phyloP scores from a whole-genome alignment of 2,888 invertebrate species.

The Falcaria lacertinaria region DNA sequence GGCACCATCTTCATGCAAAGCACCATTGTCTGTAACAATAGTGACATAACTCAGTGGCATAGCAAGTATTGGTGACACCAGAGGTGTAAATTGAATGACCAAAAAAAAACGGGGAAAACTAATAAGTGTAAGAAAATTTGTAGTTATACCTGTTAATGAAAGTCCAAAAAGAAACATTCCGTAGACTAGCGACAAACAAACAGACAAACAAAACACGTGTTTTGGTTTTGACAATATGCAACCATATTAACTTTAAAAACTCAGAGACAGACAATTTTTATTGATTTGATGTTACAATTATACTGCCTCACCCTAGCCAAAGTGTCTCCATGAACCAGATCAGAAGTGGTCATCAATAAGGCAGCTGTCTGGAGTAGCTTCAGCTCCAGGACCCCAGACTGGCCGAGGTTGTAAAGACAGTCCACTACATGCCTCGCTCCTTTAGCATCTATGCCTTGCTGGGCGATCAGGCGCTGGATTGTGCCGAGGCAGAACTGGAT shows the following conservation, averaged over 20 bases:
- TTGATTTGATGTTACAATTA: slow-evolving; percentile 9
- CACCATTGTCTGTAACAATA: slow-evolving; percentile 94
- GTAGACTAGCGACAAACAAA: too few relatives aligned
- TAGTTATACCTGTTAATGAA: too few relatives aligned
- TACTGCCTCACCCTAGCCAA: slow-evolving; percentile 88
- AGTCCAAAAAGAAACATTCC: too few relatives aligned
- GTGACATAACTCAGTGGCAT: too few relatives aligned
- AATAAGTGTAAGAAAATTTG: too few relatives aligned
- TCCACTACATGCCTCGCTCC: slow-evolving; percentile 96
- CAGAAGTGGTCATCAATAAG: slow-evolving; percentile 95
- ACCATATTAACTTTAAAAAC: too few relatives aligned
- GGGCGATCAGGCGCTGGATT: slow-evolving; percentile 95
- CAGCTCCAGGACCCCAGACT: slow-evolving; percentile 95
- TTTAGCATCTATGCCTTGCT: slow-evolving; percentile 93
- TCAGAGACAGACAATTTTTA: background rate
- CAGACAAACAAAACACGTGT: too few relatives aligned
- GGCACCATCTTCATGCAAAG: slow-evolving; percentile 98
- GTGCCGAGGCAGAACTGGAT: slow-evolving; percentile 93
- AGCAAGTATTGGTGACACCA: too few relatives aligned
- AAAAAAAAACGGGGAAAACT: too few relatives aligned
- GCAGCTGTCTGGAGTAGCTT: slow-evolving; percentile 98
- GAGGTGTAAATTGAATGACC: too few relatives aligned
- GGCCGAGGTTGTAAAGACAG: slow-evolving; percentile 95
- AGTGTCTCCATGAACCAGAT: slow-evolving; percentile 95
- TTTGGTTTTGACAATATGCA: too few relatives aligned